These are phyloP conservation scores for Heterodera filipjevi DNA, from an alignment of 2,888 invertebrate genomes.

Conservation along the genomic window DNA sequence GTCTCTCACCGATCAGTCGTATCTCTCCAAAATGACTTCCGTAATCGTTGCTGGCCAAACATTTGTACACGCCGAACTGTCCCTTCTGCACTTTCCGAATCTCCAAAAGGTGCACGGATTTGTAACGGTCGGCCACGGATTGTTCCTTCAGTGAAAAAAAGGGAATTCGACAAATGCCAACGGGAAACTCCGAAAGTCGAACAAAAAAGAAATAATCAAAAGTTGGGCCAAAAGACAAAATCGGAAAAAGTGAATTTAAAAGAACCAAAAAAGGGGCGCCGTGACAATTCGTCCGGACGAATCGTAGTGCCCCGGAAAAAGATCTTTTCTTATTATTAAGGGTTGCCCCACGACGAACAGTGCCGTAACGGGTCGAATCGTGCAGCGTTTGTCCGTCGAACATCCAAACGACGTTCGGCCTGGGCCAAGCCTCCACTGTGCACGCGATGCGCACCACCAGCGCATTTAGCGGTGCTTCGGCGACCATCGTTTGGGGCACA, in stretches of 20 bases:
- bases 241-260: neutral
- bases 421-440: constrained; percentile 63
- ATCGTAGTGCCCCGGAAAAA: no score
- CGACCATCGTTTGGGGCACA: constrained; percentile 51
- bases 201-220: neutral
- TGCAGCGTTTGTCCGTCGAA: constrained; percentile 55
- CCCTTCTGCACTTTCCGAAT: constrained; percentile 50
- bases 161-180: no score
- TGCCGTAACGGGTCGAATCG: constrained; percentile 53
- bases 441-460: constrained; percentile 47
- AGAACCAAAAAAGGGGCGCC: neutral
- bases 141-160: constrained; percentile 44
- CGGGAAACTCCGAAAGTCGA: neutral
- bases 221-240: no score
- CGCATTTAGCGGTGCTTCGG: constrained; percentile 41
- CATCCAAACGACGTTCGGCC: constrained; percentile 60
- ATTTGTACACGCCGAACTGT: constrained; percentile 60
- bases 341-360: no score
- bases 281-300: no score
- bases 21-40: constrained; percentile 60
- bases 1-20: constrained; percentile 44
- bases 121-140: constrained; percentile 55
- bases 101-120: constrained; percentile 58
- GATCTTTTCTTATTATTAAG: no score
- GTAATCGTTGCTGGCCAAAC: constrained; percentile 62